Percentiles rank a stretch among this genome's conserved stretches.
phyloP scores from a whole-genome alignment of 2,888 invertebrate genomes.

The Heliconius cydno region DNA sequence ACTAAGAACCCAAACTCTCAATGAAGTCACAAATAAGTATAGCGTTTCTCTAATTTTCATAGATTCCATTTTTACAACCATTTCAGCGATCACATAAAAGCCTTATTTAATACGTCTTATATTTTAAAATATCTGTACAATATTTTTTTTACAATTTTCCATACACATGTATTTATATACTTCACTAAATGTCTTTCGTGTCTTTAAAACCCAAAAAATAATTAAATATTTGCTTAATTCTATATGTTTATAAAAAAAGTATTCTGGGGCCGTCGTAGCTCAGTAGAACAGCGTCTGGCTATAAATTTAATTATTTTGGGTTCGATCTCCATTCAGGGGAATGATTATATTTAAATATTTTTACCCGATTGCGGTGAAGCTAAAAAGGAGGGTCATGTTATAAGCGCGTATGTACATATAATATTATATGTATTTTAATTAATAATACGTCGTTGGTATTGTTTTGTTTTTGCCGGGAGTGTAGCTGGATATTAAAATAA shows the following conservation, averaged over 20 bases:
- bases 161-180: constrained; percentile 9
- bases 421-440: too few species aligned
- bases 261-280: neutral
- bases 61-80: constrained; percentile 16
- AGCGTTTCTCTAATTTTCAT: neutral
- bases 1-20: neutral
- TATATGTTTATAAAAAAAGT: neutral
- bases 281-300: neutral
- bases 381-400: too few species aligned
- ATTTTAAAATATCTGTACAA: constrained; percentile 18
- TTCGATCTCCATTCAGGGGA: neutral
- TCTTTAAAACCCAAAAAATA: neutral
- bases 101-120: neutral
- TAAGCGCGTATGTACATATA: too few species aligned
- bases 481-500: too few species aligned
- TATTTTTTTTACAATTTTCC: neutral
- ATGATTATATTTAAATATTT: neutral
- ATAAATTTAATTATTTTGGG: neutral
- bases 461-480: too few species aligned
- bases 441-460: too few species aligned
- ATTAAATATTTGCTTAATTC: neutral
- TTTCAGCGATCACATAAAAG: constrained; percentile 28
- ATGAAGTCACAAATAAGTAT: constrained; percentile 10
- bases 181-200: constrained; percentile 38
- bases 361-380: neutral